Percentiles rank a stretch among this genome's conserved stretches.
These are phyloP conservation scores for Cantharis lateralis DNA, from an alignment of 2,888 invertebrate genomes.

Conservation along the genomic window DNA sequence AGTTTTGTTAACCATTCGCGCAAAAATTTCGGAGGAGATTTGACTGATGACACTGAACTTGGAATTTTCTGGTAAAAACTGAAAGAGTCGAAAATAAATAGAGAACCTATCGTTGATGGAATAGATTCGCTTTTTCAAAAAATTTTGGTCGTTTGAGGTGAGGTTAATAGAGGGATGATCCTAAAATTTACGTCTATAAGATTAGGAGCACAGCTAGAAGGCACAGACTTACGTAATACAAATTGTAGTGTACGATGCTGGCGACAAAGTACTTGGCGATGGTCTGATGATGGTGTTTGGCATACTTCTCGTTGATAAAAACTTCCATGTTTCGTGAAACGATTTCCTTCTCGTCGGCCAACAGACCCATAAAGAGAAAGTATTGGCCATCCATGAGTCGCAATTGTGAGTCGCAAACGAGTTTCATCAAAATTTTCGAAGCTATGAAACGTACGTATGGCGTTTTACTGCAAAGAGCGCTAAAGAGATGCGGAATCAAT, in stretches of 20 bases:
- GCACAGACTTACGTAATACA: constrained; percentile 9
- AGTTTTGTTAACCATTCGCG: constrained; percentile 7
- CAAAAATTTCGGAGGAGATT: constrained; percentile 11
- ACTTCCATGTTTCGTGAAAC: constrained; percentile 12
- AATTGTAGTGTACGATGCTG: constrained; percentile 18
- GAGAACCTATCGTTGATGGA: constrained; percentile 1
- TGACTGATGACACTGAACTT: constrained; percentile 14
- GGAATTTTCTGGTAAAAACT: constrained; percentile 1
- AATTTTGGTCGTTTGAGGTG: background rate
- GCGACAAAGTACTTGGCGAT: constrained; percentile 17
- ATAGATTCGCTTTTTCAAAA: constrained; percentile 6
- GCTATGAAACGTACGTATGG: constrained; percentile 11
- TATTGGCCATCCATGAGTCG: constrained; percentile 18
- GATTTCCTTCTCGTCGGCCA: constrained; percentile 18
- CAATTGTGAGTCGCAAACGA: constrained; percentile 12
- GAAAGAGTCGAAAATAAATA: constrained; percentile 13
- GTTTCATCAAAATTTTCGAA: constrained; percentile 14
- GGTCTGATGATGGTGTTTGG: constrained; percentile 8
- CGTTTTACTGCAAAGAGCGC: constrained; percentile 1
- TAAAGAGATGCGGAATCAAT: constrained; percentile 15
- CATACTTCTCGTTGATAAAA: constrained; percentile 12
- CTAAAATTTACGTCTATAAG: constrained; percentile 1
- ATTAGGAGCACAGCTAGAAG: background rate
- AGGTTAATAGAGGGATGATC: constrained; percentile 12
- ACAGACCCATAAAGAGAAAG: constrained; percentile 19